Conservation (phyloP, 2,888 invertebrate species). For the Prosapia bicincta region DNA sequence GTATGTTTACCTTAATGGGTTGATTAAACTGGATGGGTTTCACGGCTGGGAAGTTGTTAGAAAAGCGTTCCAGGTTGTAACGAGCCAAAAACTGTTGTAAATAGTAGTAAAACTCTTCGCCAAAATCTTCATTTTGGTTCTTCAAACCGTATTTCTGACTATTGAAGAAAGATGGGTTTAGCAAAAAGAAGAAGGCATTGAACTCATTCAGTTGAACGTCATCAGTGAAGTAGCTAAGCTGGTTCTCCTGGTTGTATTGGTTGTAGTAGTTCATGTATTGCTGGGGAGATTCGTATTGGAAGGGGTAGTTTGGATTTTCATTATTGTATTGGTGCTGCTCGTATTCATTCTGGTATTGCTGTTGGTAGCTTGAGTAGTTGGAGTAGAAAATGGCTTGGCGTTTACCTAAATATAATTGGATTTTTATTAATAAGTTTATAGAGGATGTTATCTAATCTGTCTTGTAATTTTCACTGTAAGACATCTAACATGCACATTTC, state of each 20-base stretch:
- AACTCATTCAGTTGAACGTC: constrained; percentile 59
- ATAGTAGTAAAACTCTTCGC: constrained; percentile 50
- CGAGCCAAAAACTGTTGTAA: constrained; percentile 66
- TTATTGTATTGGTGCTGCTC: constrained; percentile 22
- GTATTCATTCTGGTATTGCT: constrained; percentile 17
- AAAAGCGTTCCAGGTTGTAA: constrained; percentile 51
- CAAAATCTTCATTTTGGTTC: constrained; percentile 27
- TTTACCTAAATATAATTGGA: constrained; percentile 20
- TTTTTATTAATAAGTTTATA: too few species aligned
- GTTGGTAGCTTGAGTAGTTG: constrained; percentile 33
- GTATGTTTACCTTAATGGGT: constrained; percentile 38
- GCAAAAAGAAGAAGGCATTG: constrained; percentile 61
- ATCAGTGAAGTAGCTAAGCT: constrained; percentile 66
- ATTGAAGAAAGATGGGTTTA: constrained; percentile 50
- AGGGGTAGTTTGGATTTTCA: constrained; percentile 18
- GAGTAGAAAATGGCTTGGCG: constrained; percentile 27
- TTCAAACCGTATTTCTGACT: constrained; percentile 31
- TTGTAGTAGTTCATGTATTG: background rate
- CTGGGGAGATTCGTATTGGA: constrained; percentile 6
- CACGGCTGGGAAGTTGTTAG: constrained; percentile 51
- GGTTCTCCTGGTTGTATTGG: constrained; percentile 51
- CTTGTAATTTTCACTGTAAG: too few species aligned
- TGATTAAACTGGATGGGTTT: constrained; percentile 50
- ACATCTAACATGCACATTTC: too few species aligned
- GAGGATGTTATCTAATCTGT: too few species aligned